Evolutionary conservation across 2,888 invertebrate genomes (phyloP).

Genomic region (Carpatolechia fugitivella): DNA sequence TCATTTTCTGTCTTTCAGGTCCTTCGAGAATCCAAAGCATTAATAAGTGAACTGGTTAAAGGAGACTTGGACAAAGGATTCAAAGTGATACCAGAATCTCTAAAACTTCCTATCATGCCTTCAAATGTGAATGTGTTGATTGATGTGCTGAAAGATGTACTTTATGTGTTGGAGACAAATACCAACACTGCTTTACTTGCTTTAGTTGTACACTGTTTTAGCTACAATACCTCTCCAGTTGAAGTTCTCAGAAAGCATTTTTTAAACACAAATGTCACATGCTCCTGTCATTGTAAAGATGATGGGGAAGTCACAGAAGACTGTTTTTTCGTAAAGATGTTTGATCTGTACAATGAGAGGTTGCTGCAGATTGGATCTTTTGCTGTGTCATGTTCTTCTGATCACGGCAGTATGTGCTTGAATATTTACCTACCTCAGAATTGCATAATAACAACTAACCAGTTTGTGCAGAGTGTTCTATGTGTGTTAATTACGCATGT

Average conservation of each 20-base stretch:
- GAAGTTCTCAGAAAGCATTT: conserved; percentile 54
- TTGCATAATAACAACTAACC: no score
- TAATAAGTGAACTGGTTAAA: conserved; percentile 63
- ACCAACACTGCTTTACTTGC: conserved; percentile 82
- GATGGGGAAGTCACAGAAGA: conserved; percentile 57
- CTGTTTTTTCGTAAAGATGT: conserved; percentile 76
- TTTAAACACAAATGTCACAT: conserved; percentile 32
- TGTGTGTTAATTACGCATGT: no score
- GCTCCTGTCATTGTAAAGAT: conserved; percentile 39
- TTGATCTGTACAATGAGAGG: conserved; percentile 84
- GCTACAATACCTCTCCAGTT: conserved; percentile 46
- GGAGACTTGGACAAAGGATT: conserved; percentile 67
- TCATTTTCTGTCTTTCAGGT: conserved; percentile 56
- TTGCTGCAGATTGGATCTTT: conserved; percentile 84
- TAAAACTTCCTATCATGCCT: conserved; percentile 65
- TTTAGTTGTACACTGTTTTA: conserved; percentile 70
- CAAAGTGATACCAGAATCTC: conserved; percentile 50
- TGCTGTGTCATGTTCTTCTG: conserved; percentile 80
- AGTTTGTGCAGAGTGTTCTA: no score
- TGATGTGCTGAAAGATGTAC: conserved; percentile 79
- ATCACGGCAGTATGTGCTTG: conserved; percentile 56
- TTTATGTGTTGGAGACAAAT: conserved; percentile 82
- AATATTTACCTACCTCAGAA: no score
- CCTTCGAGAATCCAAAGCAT: conserved; percentile 68
- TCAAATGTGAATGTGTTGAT: conserved; percentile 76